phyloP scores from a whole-genome alignment of 1,140 invertebrate genomes.

The Drosophila rufa region DNA sequence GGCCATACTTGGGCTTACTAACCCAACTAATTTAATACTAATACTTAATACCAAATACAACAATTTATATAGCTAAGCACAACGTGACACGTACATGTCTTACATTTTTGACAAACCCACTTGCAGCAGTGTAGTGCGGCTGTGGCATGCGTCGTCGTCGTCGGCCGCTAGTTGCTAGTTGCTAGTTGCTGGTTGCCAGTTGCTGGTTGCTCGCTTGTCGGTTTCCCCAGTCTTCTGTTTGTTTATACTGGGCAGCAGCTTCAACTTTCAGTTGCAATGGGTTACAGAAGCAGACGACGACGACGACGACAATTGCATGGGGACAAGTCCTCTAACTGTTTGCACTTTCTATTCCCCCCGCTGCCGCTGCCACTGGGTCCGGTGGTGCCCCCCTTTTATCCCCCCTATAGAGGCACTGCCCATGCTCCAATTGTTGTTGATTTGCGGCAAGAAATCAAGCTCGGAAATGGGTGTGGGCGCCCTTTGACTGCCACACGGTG shows the following conservation, averaged over 20 bases:
- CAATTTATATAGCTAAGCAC: no score
- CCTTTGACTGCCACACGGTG: conserved; percentile 43
- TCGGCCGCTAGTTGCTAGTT: not conserved
- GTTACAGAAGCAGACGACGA: conserved; percentile 55
- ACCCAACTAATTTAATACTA: no score
- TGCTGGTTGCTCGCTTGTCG: conserved; percentile 21
- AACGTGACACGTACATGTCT: not conserved
- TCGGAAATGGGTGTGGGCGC: conserved; percentile 46
- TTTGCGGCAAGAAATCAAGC: conserved; percentile 46
- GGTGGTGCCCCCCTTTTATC: no score
- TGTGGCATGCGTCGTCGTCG: conserved; percentile 14
- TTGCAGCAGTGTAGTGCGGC: not conserved
- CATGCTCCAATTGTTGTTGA: conserved; percentile 48
- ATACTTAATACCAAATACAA: no score
- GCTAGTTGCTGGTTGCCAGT: not conserved
- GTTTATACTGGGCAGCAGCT: conserved; percentile 69
- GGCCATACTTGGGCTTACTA: no score
- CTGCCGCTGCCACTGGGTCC: conserved; percentile 8
- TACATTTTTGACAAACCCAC: no score
- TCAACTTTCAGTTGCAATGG: conserved; percentile 65
- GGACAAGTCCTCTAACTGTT: conserved; percentile 76
- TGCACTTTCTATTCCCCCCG: conserved; percentile 74
- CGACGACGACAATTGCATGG: conserved; percentile 45
- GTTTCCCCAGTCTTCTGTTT: conserved; percentile 71
- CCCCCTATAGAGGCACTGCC: conserved; percentile 22